Evolutionary conservation across 1,140 invertebrate species (phyloP).

Genomic region (Chrysopa pallens): DNA sequence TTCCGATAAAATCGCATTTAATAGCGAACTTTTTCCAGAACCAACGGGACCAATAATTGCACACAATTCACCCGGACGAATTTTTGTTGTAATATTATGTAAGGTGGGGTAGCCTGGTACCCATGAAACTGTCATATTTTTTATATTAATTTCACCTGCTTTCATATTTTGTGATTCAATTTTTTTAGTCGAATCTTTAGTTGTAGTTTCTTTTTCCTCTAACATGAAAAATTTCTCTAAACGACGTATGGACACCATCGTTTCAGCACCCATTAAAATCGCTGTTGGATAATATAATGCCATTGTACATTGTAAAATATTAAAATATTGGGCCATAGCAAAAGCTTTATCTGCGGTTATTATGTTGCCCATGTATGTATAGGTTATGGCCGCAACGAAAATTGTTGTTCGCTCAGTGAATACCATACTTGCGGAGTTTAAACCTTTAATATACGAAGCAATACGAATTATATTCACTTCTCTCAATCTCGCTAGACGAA

Average conservation of each 20-base stretch:
- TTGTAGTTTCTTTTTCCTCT: too few species aligned
- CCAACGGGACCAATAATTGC: constrained; percentile 65
- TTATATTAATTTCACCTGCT: not conserved
- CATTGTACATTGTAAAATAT: too few species aligned
- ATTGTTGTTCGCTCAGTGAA: not conserved
- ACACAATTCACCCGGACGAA: constrained; percentile 22
- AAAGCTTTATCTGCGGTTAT: too few species aligned
- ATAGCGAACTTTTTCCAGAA: constrained; percentile 54
- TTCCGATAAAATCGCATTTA: constrained; percentile 62
- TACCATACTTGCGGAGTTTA: not conserved
- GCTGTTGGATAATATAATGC: too few species aligned
- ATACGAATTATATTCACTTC: constrained; percentile 21
- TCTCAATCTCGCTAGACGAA: constrained; percentile 29
- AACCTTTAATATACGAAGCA: constrained; percentile 1
- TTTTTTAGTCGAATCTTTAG: not conserved
- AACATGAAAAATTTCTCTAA: too few species aligned
- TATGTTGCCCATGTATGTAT: too few species aligned
- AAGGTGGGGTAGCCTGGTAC: not conserved
- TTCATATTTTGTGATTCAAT: not conserved
- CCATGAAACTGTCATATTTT: constrained; percentile 1
- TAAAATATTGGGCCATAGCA: too few species aligned
- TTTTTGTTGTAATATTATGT: constrained; percentile 1
- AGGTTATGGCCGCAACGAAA: not conserved
- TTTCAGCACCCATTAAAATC: too few species aligned
- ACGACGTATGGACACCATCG: too few species aligned